Conservation (phyloP, 2,888 invertebrate genomes). For the Cantharis flavilabris region DNA sequence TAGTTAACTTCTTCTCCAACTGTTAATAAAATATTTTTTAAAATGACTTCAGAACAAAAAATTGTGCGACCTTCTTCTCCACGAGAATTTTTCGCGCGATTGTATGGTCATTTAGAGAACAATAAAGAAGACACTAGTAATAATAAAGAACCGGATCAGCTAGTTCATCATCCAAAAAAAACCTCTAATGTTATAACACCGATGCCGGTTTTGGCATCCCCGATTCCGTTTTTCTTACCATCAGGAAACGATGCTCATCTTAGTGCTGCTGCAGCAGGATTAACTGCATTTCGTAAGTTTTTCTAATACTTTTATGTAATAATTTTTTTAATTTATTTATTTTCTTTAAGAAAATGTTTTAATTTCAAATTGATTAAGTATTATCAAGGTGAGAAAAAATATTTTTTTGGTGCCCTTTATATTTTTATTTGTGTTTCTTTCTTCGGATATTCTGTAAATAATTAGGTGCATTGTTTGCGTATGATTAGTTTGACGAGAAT, state of each 20-base stretch:
- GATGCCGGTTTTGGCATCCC: slow-evolving; percentile 49
- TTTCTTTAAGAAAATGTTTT: too few relatives aligned
- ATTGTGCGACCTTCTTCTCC: slow-evolving; percentile 70
- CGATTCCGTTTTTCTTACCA: slow-evolving; percentile 51
- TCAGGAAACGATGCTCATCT: slow-evolving; percentile 50
- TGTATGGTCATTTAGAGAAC: slow-evolving; percentile 77
- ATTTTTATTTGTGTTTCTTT: too few relatives aligned
- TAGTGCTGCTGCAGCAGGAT: slow-evolving; percentile 61
- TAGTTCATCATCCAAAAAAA: slow-evolving; percentile 1
- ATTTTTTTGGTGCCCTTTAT: too few relatives aligned
- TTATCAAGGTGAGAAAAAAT: too few relatives aligned
- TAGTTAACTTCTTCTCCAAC: background rate
- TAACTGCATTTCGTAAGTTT: slow-evolving; percentile 59
- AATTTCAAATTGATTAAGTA: too few relatives aligned
- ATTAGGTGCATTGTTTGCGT: too few relatives aligned
- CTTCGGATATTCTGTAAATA: too few relatives aligned
- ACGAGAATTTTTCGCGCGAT: slow-evolving; percentile 77
- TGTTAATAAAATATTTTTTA: background rate
- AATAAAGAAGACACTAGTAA: slow-evolving; percentile 32
- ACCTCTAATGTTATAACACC: slow-evolving; percentile 43
- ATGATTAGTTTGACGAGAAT: too few relatives aligned
- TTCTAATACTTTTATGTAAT: background rate
- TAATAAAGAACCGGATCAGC: slow-evolving; percentile 30
- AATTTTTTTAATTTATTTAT: too few relatives aligned
- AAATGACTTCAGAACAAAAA: slow-evolving; percentile 39